These are phyloP conservation scores for Heliconius eleuchia DNA, from an alignment of 1,140 invertebrate genomes.

Conservation along the genomic window DNA sequence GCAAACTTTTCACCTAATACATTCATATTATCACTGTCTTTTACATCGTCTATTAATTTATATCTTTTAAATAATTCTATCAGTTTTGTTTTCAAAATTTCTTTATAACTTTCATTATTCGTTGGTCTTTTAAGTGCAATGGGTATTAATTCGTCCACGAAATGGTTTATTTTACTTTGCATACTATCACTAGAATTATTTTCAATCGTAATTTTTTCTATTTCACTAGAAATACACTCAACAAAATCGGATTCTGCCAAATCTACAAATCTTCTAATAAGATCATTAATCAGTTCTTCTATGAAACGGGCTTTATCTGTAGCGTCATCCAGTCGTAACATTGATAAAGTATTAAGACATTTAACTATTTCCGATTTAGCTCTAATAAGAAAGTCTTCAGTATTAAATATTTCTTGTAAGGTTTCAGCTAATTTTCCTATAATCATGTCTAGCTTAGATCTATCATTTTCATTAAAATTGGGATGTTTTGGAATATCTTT, in stretches of 20 bases:
- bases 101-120: constrained; percentile 38
- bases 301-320: constrained; percentile 36
- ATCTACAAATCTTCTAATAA: constrained; percentile 35
- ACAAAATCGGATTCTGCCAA: constrained; percentile 27
- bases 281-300: constrained; percentile 36
- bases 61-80: constrained; percentile 36
- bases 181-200: constrained; percentile 21
- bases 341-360: constrained; percentile 43
- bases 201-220: constrained; percentile 1
- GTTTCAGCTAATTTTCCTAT: constrained; percentile 30
- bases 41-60: constrained; percentile 26
- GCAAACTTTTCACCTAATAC: constrained; percentile 31
- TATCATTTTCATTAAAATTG: constrained; percentile 29
- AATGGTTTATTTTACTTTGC: constrained; percentile 31
- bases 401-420: constrained; percentile 35
- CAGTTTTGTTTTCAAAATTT: constrained; percentile 42
- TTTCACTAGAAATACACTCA: constrained; percentile 28
- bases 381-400: constrained; percentile 38
- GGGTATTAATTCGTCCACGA: constrained; percentile 39
- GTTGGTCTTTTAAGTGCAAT: constrained; percentile 31
- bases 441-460: constrained; percentile 35
- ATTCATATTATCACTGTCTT: neutral
- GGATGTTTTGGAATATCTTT: constrained; percentile 44
- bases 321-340: constrained; percentile 43
- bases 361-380: constrained; percentile 37